Conservation (phyloP, 2,888 invertebrate species). For the Philonicus albiceps region DNA sequence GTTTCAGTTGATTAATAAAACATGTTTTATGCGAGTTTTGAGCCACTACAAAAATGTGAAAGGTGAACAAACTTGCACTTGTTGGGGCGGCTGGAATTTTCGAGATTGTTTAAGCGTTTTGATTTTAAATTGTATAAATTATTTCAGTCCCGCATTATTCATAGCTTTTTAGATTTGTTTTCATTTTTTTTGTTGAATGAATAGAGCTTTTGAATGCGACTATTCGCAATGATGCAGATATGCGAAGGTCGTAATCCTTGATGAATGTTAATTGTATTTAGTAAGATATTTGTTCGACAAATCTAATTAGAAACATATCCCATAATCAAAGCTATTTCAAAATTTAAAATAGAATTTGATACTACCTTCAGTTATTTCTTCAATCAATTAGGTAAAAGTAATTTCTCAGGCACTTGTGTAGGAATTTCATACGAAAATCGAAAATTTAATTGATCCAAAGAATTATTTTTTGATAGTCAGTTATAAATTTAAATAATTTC, state of each 20-base stretch:
- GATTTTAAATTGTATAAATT: not conserved
- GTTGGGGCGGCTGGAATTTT: not conserved
- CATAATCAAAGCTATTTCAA: no score
- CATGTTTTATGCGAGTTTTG: constrained; percentile 13
- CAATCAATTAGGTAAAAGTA: no score
- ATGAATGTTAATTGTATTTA: not conserved
- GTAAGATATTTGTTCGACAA: not conserved
- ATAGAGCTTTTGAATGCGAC: not conserved
- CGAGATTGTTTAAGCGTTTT: not conserved
- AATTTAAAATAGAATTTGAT: not conserved
- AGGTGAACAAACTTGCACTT: constrained; percentile 31
- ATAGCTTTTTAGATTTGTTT: not conserved
- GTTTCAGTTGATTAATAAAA: not conserved
- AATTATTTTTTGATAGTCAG: no score
- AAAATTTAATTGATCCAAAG: no score
- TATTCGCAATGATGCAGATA: not conserved
- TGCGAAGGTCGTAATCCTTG: not conserved
- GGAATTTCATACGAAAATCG: no score
- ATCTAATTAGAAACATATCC: no score
- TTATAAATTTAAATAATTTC: no score
- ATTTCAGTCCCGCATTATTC: not conserved
- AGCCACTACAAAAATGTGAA: not conserved
- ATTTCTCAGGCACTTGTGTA: no score
- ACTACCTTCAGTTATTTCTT: no score
- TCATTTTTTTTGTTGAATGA: not conserved